Percentiles rank a stretch among this genome's conserved stretches.
Evolutionary conservation across 2,113 vertebrate species (phyloP).

Genomic region (Sula dactylatra): DNA sequence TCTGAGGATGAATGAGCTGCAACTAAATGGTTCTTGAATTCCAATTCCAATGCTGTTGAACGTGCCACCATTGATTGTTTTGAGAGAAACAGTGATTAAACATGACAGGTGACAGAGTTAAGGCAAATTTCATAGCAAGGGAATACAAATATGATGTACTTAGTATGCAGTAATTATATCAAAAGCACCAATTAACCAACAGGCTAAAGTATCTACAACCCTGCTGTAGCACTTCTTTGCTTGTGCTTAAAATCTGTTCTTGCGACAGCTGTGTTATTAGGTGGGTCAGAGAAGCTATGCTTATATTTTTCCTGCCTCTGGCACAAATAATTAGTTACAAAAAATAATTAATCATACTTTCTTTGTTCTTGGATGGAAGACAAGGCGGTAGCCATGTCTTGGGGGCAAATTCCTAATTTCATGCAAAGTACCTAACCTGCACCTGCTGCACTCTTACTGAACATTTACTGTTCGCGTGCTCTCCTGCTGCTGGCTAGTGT

Average conservation of each 20-base stretch:
- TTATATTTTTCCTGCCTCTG: not conserved
- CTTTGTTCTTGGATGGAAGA: not conserved
- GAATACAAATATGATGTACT: not conserved
- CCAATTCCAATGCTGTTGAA: not conserved
- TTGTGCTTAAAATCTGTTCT: not conserved
- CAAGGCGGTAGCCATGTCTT: not conserved
- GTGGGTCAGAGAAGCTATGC: not conserved
- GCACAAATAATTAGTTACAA: not conserved
- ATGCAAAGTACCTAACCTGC: too few relatives aligned
- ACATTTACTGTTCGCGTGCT: fast-evolving
- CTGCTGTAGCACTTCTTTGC: not conserved
- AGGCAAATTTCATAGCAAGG: not conserved
- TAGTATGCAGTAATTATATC: not conserved
- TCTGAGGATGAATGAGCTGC: not conserved
- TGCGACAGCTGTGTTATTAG: not conserved
- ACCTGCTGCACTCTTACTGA: not conserved
- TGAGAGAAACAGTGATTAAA: not conserved
- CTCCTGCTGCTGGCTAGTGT: not conserved
- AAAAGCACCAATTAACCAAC: not conserved
- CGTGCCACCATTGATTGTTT: not conserved
- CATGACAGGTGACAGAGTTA: not conserved
- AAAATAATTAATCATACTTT: not conserved
- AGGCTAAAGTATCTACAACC: not conserved
- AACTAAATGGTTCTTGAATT: not conserved
- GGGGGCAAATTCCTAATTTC: not conserved